Conservation (phyloP, 2,888 invertebrate genomes). For the Pristionchus entomophagus region DNA sequence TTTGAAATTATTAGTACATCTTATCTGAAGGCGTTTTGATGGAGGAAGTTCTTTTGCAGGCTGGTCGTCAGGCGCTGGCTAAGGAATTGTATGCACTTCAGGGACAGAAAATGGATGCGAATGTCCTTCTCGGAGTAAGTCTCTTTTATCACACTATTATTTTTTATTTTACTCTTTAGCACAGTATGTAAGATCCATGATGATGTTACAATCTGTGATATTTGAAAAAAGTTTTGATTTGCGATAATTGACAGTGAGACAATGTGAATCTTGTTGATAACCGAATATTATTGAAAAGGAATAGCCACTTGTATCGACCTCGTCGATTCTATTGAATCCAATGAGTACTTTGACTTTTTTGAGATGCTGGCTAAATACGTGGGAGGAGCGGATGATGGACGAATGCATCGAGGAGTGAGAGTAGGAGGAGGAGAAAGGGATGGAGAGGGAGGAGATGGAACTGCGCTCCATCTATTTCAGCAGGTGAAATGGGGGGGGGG, state of each 20-base stretch:
- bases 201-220: too few relatives aligned
- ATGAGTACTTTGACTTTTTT: too few relatives aligned
- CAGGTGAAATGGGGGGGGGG: constrained; percentile 59
- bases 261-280: too few relatives aligned
- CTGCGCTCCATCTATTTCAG: constrained; percentile 69
- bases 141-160: neutral
- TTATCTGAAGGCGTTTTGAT: too few relatives aligned
- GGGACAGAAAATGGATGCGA: constrained; percentile 46
- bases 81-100: constrained; percentile 56
- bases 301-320: too few relatives aligned
- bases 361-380: constrained; percentile 34
- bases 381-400: constrained; percentile 1
- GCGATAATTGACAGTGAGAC: too few relatives aligned
- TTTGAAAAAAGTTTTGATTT: too few relatives aligned
- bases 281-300: too few relatives aligned
- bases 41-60: too few relatives aligned
- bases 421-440: constrained; percentile 19
- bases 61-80: constrained; percentile 67
- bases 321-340: too few relatives aligned
- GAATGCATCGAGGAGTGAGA: constrained; percentile 14
- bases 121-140: constrained; percentile 33
- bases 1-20: too few relatives aligned
- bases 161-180: neutral
- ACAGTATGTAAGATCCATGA: too few relatives aligned
- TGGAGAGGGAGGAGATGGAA: constrained; percentile 42